Percentiles rank a stretch among this genome's conserved stretches.
Conservation (phyloP, 2,113 vertebrate species). For the Thalassoma bifasciatum region DNA sequence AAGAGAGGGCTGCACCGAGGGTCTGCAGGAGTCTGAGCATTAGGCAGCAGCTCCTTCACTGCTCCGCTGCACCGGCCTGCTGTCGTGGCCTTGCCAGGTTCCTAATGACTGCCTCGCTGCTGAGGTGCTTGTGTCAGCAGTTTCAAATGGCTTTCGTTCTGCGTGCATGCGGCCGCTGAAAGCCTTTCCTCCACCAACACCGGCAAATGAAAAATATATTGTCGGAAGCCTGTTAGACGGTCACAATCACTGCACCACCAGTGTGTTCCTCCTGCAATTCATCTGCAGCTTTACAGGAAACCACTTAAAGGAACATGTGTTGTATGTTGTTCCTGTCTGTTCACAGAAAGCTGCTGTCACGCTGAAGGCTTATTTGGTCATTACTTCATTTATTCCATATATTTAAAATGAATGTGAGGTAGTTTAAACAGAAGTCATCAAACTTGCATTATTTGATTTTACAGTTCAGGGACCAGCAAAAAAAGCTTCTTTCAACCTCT, state of each 20-base stretch:
- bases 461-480: no score
- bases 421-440: no score
- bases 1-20: constrained; percentile 17
- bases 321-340: not conserved
- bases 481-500: no score
- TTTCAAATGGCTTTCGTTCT: constrained; percentile 73
- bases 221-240: constrained; percentile 37
- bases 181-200: constrained; percentile 39
- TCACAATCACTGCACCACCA: constrained; percentile 43
- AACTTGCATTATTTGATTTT: no score
- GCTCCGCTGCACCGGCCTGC: constrained; percentile 57
- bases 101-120: constrained; percentile 74
- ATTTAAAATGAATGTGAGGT: not conserved
- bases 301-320: constrained; percentile 33
- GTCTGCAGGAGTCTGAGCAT: constrained; percentile 46
- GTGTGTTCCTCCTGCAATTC: constrained; percentile 24
- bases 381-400: not conserved
- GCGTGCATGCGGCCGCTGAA: constrained; percentile 25
- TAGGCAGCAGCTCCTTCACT: constrained; percentile 53
- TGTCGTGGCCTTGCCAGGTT: constrained; percentile 65
- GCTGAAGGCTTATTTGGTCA: not conserved
- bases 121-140: constrained; percentile 77
- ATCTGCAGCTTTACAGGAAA: constrained; percentile 27
- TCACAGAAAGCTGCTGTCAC: not conserved
- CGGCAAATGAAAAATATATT: constrained; percentile 63